Base-by-base conservation (phyloP, 2,797 vertebrate genomes). In the Urocyon cinereoargenteus region DNA sequence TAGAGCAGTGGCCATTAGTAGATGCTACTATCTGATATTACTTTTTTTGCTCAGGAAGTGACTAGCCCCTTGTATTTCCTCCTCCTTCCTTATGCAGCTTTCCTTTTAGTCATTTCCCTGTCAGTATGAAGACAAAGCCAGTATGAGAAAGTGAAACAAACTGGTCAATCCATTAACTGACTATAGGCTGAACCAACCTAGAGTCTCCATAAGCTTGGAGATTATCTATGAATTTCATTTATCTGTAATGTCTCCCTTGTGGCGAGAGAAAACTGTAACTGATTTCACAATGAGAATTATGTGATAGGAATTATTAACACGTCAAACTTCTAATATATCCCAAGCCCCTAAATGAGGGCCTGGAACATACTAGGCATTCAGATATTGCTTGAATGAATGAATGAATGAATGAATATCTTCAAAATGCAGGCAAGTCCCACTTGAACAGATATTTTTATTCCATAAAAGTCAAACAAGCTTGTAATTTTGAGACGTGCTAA, bases 181-280 rank as follows among this genome's bases (percentile, higher is more conserved):
- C 31, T 53, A n/a, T 3, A 83, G 40, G 31, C 34, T 88, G 26
- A 26, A 75, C 26, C 16, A 77, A 77, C 8, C 4, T 49, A 28
- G 8, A 75, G 26, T 51, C 73, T 77, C 45, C 26, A 31, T 31
- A 91, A 89, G 8, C 19, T 91, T 85, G 21, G 18, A 40, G 28
- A 55, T 86, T 93, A 90, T 53, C 49, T 90, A 59, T 36, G 51
- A 84, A 96, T 95, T 97, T 94, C 31, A 93, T 53, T 88, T 89
- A 51, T 85, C 73, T 94, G 10, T 70, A 85, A 95, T 34, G 7
- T 86, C 86, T 81, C 28, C 24, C 28, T 95, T 94, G 10, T 51
- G 92, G 36, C 53, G 81, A 92, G 6, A 79, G 36, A 95, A 90
- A 94, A 81, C 51, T 84, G 15, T 79, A 84, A 88, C 12, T 89